Conservation (phyloP, 2,797 vertebrate species). For the Spinibarbus caldwelli region DNA sequence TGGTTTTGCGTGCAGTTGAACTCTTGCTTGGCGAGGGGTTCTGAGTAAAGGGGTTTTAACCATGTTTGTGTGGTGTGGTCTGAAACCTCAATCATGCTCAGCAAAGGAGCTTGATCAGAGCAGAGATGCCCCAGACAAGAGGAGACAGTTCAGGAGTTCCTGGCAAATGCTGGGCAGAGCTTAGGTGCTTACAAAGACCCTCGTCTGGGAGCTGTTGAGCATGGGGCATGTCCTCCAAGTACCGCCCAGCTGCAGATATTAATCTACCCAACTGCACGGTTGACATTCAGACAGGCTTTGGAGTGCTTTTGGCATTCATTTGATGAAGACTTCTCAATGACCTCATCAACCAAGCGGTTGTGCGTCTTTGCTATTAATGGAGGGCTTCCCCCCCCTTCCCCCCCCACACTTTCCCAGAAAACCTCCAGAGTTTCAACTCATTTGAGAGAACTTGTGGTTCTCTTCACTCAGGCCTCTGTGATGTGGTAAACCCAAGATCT, state of each 20-base stretch:
- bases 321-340: constrained; percentile 69
- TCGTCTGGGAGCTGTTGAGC: constrained; percentile 55
- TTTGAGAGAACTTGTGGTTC: constrained; percentile 50
- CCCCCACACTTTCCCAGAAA: constrained; percentile 68
- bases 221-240: constrained; percentile 58
- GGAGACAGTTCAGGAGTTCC: constrained; percentile 61
- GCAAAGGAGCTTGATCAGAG: constrained; percentile 61
- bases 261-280: constrained; percentile 64
- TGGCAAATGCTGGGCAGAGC: constrained; percentile 63
- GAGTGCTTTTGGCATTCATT: constrained; percentile 65
- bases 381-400: constrained; percentile 9
- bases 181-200: constrained; percentile 68
- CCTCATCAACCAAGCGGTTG: constrained; percentile 69
- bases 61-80: constrained; percentile 77
- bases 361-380: constrained; percentile 66
- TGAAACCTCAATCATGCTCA: constrained; percentile 65
- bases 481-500: constrained; percentile 73
- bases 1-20: constrained; percentile 75
- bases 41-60: constrained; percentile 71
- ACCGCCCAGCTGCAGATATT: constrained; percentile 61
- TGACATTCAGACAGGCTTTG: constrained; percentile 66
- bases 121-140: constrained; percentile 55
- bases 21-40: constrained; percentile 70
- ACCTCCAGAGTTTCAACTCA: constrained; percentile 63
- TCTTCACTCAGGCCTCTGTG: constrained; percentile 54